Evolutionary conservation across 1,140 invertebrate genomes (phyloP).

Genomic region (Platorchestia sp.): DNA sequence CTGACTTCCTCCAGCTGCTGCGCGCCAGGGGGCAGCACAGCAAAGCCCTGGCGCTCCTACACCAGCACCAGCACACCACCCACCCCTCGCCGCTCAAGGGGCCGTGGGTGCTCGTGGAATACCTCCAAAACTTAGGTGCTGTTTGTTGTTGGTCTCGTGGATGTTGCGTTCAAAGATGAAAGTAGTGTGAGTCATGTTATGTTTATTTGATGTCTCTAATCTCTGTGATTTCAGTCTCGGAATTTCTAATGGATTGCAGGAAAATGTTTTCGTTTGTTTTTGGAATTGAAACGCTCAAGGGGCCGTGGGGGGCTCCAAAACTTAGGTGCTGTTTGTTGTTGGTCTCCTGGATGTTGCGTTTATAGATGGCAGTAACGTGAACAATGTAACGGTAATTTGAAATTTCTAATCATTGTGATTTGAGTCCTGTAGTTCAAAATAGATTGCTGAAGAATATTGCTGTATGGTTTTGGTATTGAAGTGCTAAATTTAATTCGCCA

Average conservation of each 20-base stretch:
- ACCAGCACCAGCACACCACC: conserved; percentile 83
- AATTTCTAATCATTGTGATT: too few species aligned
- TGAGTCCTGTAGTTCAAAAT: too few species aligned
- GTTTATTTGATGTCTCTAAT: neutral
- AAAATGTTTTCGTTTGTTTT: neutral
- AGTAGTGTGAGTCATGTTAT: neutral
- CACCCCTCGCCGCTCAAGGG: conserved; percentile 85
- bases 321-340: conserved; percentile 77
- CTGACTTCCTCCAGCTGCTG: conserved; percentile 96
- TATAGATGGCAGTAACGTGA: neutral
- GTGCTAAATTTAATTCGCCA: neutral
- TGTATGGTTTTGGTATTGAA: neutral
- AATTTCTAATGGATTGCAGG: too few species aligned
- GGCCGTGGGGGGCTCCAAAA: conserved; percentile 89
- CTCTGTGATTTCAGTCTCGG: too few species aligned
- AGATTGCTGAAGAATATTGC: neutral
- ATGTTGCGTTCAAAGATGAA: neutral
- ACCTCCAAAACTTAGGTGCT: conserved; percentile 90
- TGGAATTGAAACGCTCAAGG: conserved; percentile 69
- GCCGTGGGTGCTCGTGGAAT: conserved; percentile 86
- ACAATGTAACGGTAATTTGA: neutral
- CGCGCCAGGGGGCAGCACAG: conserved; percentile 92
- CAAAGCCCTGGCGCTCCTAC: conserved; percentile 90
- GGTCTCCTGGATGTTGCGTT: neutral
- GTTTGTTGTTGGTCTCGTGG: neutral